Percentiles rank a stretch among this genome's conserved stretches.
These are phyloP conservation scores for Drosophila mimetica DNA, from an alignment of 2,888 invertebrate species.

Conservation along the genomic window DNA sequence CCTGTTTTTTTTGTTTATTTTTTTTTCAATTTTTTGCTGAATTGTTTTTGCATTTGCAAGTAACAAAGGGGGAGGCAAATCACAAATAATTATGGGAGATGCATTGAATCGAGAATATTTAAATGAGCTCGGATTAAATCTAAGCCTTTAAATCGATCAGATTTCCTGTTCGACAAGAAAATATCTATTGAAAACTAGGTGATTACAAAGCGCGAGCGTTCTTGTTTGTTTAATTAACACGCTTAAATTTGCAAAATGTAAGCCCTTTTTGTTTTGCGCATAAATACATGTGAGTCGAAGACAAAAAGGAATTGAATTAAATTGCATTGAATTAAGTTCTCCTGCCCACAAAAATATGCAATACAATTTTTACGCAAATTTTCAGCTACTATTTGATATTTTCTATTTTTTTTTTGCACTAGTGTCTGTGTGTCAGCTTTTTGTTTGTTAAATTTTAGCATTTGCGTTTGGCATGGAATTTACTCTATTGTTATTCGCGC, in stretches of 20 bases:
- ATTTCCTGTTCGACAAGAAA: not conserved
- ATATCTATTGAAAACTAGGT: not conserved
- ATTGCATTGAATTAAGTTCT: constrained; percentile 23
- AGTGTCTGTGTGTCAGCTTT: constrained; percentile 4
- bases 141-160: constrained; percentile 20
- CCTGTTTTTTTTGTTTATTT: constrained; percentile 48
- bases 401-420: constrained; percentile 9
- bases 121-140: constrained; percentile 35
- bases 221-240: constrained; percentile 8
- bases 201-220: not conserved
- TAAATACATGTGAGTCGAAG: not conserved
- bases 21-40: constrained; percentile 17
- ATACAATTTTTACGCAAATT: constrained; percentile 10
- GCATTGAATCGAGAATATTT: constrained; percentile 34
- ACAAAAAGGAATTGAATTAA: constrained; percentile 16
- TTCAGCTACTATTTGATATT: constrained; percentile 10
- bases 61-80: constrained; percentile 11
- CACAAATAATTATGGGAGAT: constrained; percentile 22
- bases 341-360: not conserved
- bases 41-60: constrained; percentile 9
- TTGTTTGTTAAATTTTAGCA: constrained; percentile 16
- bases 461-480: constrained; percentile 23
- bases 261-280: not conserved
- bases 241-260: constrained; percentile 9
- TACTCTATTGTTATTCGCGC: constrained; percentile 16